Evolutionary conservation across 2,888 invertebrate species (phyloP), one percentile per base, ranked within the genome.

Genomic region (Dioctria rufipes): DNA sequence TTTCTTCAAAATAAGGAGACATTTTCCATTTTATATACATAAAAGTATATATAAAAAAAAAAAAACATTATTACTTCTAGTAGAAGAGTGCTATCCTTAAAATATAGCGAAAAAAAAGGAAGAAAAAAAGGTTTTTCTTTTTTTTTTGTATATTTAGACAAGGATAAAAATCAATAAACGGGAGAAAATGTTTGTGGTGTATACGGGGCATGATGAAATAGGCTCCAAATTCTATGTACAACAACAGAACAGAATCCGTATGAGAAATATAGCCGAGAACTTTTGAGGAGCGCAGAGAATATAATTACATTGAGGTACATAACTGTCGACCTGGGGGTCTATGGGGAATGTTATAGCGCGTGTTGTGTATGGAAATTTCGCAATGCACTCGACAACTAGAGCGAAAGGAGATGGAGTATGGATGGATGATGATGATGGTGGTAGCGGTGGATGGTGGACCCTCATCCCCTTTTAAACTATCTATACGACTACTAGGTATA

Each of bases 291-390:
- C 61, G 75, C 13, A 61, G 75, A 61, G 75, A 61, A 75, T 65
- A 65, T 75, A 75, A 75, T 75, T 75, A 75, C 58, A 75, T 61
- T 75, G 75, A 75, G 61, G 75, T 75, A 75, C 75, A 75, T 75
- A 75, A 60, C 58, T 75, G 75, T 75, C 75, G 75, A 75, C 75
- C 75, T 75, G 75, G 61, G 61, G 60, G 61, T 75, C 60, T 75
- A 60, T 61, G 75, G 42, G 75, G 42, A 42, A 49, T 43, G 43
- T 60, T 75, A 75, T 75, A 75, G 71, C 75, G 75, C 75, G 75
- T 75, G 46, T 75, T 75, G 75, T 75, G 75, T 75, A 75, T 42
- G 60, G 46, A 75, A 75, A 75, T 75, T 75, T 75, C 61, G 75
- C 75, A 75, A 75, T 75, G 61, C 75, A 75, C 61, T 75, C 75